Percentiles rank a stretch among this genome's conserved stretches.
Evolutionary conservation across 2,888 invertebrate genomes (phyloP).

Genomic region (Troides helena): DNA sequence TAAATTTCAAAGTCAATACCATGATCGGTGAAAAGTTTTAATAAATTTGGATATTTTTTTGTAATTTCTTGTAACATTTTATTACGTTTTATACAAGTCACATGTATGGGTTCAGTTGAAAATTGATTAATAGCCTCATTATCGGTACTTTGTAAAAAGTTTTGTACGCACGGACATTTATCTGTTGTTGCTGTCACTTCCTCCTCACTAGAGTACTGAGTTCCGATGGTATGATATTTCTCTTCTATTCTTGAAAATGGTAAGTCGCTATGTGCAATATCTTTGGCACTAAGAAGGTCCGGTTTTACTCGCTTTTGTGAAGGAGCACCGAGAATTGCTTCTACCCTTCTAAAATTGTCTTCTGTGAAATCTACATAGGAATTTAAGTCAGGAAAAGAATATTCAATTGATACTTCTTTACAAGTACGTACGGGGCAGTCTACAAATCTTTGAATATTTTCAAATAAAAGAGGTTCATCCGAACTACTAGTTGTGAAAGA

Average conservation of each 20-base stretch:
- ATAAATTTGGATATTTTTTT: conserved; percentile 54
- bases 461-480: conserved; percentile 50
- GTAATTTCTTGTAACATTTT: conserved; percentile 51
- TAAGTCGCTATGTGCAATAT: conserved; percentile 47
- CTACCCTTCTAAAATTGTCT: conserved; percentile 57
- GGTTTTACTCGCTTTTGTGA: conserved; percentile 35
- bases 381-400: conserved; percentile 51
- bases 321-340: conserved; percentile 47
- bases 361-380: conserved; percentile 63
- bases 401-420: conserved; percentile 43
- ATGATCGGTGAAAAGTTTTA: conserved; percentile 67
- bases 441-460: conserved; percentile 48
- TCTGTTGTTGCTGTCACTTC: conserved; percentile 40
- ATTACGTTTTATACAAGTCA: conserved; percentile 50
- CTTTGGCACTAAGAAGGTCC: conserved; percentile 45
- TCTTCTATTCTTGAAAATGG: conserved; percentile 60
- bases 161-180: conserved; percentile 49
- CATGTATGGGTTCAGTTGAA: conserved; percentile 38
- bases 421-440: conserved; percentile 54
- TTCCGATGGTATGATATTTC: conserved; percentile 48
- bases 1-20: conserved; percentile 53
- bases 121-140: conserved; percentile 30
- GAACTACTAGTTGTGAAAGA: conserved; percentile 46
- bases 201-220: conserved; percentile 68
- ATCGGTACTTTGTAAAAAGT: conserved; percentile 27